Evolutionary conservation across 2,888 invertebrate species (phyloP).

Genomic region (Sabatieria punctata): DNA sequence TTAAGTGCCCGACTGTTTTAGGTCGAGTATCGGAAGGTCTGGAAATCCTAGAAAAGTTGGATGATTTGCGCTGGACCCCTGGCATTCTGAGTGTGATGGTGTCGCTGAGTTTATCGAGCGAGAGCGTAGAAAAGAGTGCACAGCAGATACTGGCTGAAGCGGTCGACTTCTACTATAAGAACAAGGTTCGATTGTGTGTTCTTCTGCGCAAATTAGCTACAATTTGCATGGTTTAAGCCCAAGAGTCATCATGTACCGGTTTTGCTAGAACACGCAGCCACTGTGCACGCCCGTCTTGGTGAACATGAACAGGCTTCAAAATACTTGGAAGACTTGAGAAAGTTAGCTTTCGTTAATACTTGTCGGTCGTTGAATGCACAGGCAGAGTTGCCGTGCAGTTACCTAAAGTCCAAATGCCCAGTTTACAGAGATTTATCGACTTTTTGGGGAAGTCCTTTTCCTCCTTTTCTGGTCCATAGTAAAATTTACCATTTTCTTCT

Average conservation of each 20-base stretch:
- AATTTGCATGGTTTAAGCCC: background rate
- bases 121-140: constrained; percentile 58
- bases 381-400: too few relatives aligned
- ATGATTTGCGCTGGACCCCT: background rate
- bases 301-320: constrained; percentile 6
- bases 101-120: constrained; percentile 56
- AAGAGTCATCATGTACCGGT: constrained; percentile 42
- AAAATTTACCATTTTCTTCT: too few relatives aligned
- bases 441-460: too few relatives aligned
- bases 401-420: too few relatives aligned
- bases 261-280: constrained; percentile 10
- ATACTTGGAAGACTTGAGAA: constrained; percentile 10
- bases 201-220: background rate
- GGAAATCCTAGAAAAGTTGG: background rate
- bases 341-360: too few relatives aligned
- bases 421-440: too few relatives aligned
- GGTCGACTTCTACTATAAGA: constrained; percentile 63
- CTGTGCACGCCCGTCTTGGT: constrained; percentile 2
- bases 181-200: background rate
- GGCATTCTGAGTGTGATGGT: constrained; percentile 8
- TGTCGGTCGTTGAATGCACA: too few relatives aligned
- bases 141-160: constrained; percentile 54
- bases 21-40: background rate
- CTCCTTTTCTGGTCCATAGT: too few relatives aligned
- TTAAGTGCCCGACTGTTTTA: too few relatives aligned